These are phyloP conservation scores for Eristalis tenax DNA, from an alignment of 2,888 invertebrate genomes.

Conservation along the genomic window DNA sequence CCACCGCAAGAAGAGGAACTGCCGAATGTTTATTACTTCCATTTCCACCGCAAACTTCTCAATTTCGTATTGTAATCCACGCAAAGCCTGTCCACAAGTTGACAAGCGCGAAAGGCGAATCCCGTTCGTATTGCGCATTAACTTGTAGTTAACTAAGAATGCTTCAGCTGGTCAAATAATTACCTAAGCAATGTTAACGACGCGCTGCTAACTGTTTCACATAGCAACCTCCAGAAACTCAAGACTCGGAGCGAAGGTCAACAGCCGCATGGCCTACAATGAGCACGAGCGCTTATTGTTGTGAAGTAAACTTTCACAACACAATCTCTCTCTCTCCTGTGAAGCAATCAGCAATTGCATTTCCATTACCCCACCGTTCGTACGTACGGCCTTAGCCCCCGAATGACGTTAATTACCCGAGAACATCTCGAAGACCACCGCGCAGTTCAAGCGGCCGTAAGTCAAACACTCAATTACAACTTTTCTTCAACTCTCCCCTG, in stretches of 20 bases:
- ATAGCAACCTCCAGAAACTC: neutral
- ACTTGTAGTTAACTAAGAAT: too few species aligned
- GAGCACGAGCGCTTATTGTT: neutral
- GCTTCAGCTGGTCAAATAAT: too few species aligned
- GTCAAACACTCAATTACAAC: neutral
- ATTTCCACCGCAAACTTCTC: too few species aligned
- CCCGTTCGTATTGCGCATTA: too few species aligned
- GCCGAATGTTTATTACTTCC: too few species aligned
- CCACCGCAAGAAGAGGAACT: too few species aligned
- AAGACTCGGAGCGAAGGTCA: neutral
- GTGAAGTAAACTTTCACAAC: neutral
- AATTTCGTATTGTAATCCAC: too few species aligned
- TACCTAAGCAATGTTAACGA: too few species aligned
- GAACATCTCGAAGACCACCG: neutral
- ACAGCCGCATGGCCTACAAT: neutral
- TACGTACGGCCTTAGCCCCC: neutral
- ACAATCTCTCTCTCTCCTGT: neutral
- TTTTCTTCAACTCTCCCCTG: neutral
- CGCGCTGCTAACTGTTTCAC: too few species aligned
- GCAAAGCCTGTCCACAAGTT: too few species aligned
- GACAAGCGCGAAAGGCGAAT: too few species aligned
- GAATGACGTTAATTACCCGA: neutral
- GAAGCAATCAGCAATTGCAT: neutral
- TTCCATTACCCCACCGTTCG: neutral
- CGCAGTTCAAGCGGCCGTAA: neutral